Evolutionary conservation across 35 echinoderm and acorn worm species (phyloP).

Genomic region (Diadema setosum): DNA sequence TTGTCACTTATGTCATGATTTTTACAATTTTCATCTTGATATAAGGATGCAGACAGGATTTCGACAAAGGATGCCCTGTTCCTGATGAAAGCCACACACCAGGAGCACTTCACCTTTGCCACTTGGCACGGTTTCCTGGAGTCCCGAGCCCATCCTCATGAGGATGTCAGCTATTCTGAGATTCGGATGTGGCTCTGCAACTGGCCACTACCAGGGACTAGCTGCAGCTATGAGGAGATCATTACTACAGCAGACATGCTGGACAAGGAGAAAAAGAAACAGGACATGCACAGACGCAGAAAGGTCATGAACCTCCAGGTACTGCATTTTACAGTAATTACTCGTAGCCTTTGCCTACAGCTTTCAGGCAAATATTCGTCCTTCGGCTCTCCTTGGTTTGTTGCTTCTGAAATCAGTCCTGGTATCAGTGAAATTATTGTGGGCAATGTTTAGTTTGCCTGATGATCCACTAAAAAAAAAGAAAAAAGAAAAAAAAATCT

Average conservation of each 20-base stretch:
- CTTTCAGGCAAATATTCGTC: no score
- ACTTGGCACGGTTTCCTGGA: slow-evolving; percentile 84
- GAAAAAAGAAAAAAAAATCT: no score
- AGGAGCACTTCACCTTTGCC: slow-evolving; percentile 78
- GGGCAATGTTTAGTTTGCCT: no score
- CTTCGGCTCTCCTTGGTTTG: no score
- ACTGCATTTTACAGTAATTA: neutral
- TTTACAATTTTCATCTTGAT: no score
- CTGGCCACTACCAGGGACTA: slow-evolving; percentile 28
- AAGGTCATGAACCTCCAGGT: slow-evolving; percentile 75
- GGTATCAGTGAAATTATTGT: no score
- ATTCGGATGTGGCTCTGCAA: slow-evolving; percentile 91
- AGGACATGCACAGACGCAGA: slow-evolving; percentile 69
- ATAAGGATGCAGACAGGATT: slow-evolving; percentile 47
- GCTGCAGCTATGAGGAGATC: slow-evolving; percentile 26
- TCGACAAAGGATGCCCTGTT: slow-evolving; percentile 82
- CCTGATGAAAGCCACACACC: slow-evolving; percentile 85
- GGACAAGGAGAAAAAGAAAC: slow-evolving; percentile 61
- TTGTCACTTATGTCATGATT: no score
- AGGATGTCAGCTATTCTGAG: slow-evolving; percentile 71
- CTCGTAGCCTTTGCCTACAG: neutral
- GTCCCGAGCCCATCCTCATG: slow-evolving; percentile 50
- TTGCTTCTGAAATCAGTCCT: no score
- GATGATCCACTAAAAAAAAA: no score
- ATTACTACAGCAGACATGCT: slow-evolving; percentile 45